Conservation (phyloP, 1,140 invertebrate species). For the Tetramorium simillimum region DNA sequence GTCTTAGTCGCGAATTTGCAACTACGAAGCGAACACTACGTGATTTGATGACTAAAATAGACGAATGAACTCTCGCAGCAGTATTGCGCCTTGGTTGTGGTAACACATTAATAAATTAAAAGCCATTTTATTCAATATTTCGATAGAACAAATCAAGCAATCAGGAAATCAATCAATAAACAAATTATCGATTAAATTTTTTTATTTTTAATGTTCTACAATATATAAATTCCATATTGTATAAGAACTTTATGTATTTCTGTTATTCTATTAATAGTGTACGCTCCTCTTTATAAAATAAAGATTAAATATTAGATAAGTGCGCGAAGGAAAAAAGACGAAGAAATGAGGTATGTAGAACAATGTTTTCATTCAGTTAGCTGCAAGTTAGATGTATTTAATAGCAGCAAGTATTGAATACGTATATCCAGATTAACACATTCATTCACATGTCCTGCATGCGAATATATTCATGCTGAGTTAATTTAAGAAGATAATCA, state of each 20-base stretch:
- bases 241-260: neutral
- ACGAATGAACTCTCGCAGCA: neutral
- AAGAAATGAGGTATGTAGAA: neutral
- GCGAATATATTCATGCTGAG: neutral
- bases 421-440: neutral
- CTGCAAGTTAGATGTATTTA: neutral
- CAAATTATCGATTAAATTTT: neutral
- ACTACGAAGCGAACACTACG: neutral
- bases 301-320: neutral
- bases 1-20: slow-evolving; percentile 14
- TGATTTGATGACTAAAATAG: neutral
- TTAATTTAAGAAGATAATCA: neutral
- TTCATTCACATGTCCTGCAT: neutral
- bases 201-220: neutral
- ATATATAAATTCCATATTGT: neutral
- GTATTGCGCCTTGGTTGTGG: neutral
- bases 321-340: neutral
- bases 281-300: neutral
- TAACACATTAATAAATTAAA: neutral
- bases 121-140: neutral
- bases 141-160: neutral
- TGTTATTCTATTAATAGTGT: neutral
- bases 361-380: neutral
- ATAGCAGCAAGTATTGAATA: neutral
- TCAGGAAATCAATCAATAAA: neutral